Evolutionary conservation across 2,888 invertebrate species (phyloP), one percentile per base, ranked within the genome.

Genomic region (Noctuana brunneofusca): DNA sequence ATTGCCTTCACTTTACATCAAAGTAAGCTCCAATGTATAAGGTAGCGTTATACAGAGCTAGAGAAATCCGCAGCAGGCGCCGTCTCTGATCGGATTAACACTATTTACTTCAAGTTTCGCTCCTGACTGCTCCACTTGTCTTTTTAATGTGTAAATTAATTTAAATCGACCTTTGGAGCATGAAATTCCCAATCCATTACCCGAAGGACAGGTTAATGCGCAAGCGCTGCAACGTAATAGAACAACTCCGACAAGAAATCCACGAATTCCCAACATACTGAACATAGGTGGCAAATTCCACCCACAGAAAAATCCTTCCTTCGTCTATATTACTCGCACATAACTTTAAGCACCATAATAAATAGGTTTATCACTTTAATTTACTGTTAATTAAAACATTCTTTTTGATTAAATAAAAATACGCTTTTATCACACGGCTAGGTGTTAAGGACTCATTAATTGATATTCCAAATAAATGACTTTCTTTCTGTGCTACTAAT

Each of bases 361-460:
- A 79, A 74, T 67, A 70, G 71, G 81, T 84, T 81, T 81, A 85
- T 86, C 81, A 85, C 82, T 86, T 84, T 85, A 84, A 85, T 87
- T 81, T 76, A 74, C 81, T 76, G 78, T 83, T 81, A 83, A 84
- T 88, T 88, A 84, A 83, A 80, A 43, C 67, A 1, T 48, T 38
- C 18, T 70, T 75, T 79, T 75, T 67, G 69, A 69, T 72, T 76
- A 82, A 78, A 80, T 11, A 11, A 6, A 18, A 76, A 77, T 72
- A 73, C 71, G 68, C 67, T 68, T 71, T 81, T 86, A 87, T 87
- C 86, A 75, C 65, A 68, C 70, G 75, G 79, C 78, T 82, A 84
- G 84, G 87, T 85, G 89, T 86, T 84, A 79, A 83, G 77, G 76
- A 80, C 86, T 87, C 86, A 89, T 86, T 89, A 87, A 89, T 86